Evolutionary conservation across 2,113 vertebrate genomes (phyloP), one percentile per base, ranked within the genome.

Genomic region (Ptychochromis oligacanthus): DNA sequence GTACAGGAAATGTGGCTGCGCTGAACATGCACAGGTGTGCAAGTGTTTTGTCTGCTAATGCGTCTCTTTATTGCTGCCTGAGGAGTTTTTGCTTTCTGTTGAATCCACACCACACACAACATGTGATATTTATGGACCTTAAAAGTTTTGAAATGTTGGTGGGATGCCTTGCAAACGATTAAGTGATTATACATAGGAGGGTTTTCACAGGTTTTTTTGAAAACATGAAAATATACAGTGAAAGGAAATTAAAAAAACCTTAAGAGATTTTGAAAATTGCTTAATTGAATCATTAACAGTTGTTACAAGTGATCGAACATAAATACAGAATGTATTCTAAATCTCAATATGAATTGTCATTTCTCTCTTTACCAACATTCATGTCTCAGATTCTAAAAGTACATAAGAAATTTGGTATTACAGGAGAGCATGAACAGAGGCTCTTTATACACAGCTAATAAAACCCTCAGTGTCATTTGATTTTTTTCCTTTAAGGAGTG

Each of bases 31-130:
- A 46, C 64, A 46, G 22, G 40, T 67, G 40, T 67, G 26, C 13
- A 52, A 72, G 24, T 77, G 5, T 77, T 77, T 49, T 77, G 56
- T 28, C 24, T n/a, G 56, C 56, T 77, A 77, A 60, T 24, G 31
- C 6, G 31, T 72, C 43, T 14, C 6, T 31, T 72, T 72, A 31
- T 72, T 72, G 79, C 38, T 57, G 62, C 62, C 17, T 0, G 4
- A 46, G 26, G 52, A 31, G 38, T 59, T 28, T 49, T 65, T 24
- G 5, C 38, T 22, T 52, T 34, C 15, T 72, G 43, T 72, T 52
- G 43, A 72, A n/a, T 57, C 15, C 14, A 8, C 9, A 54, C 6
- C 49, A 56, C 49, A 24, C 59, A 56, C 49, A 26, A 20, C 20
- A 36, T 26, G 3, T 49, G 2, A 12, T 40, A 14, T 61, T 79